Conservation (phyloP, 2,113 vertebrate genomes). For the Myotis davidii region DNA sequence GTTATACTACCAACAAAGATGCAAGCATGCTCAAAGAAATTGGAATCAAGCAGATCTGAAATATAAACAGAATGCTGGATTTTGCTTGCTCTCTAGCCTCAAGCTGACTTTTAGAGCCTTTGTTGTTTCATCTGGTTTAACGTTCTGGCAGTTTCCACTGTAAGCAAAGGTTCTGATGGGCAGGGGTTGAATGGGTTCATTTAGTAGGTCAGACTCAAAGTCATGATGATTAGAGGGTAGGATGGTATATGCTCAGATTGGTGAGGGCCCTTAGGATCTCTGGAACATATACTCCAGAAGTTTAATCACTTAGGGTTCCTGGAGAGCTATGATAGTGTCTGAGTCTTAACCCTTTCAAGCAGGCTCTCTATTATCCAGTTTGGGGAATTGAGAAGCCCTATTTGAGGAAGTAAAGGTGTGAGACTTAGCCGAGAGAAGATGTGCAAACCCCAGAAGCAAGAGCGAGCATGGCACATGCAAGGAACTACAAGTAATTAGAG, state of each 20-base stretch:
- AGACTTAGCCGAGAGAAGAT: not conserved
- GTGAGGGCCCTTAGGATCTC: not conserved
- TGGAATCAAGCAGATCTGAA: not conserved
- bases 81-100: slow-evolving; percentile 1
- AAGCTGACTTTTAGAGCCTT: not conserved
- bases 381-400: not conserved
- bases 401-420: not conserved
- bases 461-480: not conserved
- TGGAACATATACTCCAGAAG: slow-evolving; percentile 26
- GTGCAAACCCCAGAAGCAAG: not conserved
- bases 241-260: not conserved
- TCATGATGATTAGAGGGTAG: slow-evolving; percentile 6
- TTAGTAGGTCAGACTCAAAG: not conserved
- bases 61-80: slow-evolving; percentile 19
- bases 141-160: not conserved
- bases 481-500: not conserved
- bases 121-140: not conserved
- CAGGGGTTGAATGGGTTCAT: not conserved
- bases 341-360: not conserved
- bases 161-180: not conserved
- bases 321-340: not conserved
- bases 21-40: not conserved
- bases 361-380: not conserved
- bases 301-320: not conserved
- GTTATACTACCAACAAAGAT: not conserved